These are phyloP conservation scores for Capreolus pygargus DNA, from an alignment of 2,113 vertebrate genomes.

Conservation along the genomic window DNA sequence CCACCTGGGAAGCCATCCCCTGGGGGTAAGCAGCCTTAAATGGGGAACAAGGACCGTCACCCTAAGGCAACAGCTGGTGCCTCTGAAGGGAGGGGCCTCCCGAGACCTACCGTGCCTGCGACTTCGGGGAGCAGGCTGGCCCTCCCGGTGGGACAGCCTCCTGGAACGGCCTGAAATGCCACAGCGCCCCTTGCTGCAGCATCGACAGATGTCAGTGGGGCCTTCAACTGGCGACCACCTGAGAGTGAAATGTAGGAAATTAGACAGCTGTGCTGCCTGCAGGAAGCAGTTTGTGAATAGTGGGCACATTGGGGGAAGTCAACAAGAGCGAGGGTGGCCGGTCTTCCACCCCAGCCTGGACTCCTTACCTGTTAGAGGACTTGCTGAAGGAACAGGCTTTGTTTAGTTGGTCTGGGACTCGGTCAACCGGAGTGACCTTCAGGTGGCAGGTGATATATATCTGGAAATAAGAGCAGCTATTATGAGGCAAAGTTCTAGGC, in stretches of 20 bases:
- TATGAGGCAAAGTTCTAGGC: neutral
- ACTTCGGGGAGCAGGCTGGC: neutral
- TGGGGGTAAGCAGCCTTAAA: neutral
- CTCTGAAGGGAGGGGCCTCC: rapidly evolving
- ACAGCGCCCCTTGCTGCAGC: constrained; percentile 72
- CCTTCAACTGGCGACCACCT: constrained; percentile 82
- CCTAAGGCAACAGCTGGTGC: neutral
- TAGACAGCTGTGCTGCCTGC: neutral
- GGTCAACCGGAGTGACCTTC: constrained; percentile 58
- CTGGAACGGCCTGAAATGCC: neutral
- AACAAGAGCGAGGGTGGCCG: rapidly evolving
- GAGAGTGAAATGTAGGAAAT: neutral
- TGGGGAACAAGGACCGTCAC: neutral
- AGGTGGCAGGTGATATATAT: constrained; percentile 78
- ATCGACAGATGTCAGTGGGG: constrained; percentile 70
- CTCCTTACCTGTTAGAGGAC: constrained; percentile 69
- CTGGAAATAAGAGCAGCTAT: constrained; percentile 44
- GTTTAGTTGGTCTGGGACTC: constrained; percentile 71
- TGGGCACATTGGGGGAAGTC: rapidly evolving
- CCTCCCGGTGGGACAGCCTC: neutral
- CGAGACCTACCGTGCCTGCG: constrained; percentile 55
- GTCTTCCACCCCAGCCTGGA: neutral
- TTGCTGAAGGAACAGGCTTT: constrained; percentile 83
- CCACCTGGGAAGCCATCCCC: neutral
- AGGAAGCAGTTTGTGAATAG: neutral